Evolutionary conservation across 2,797 vertebrate genomes (phyloP).

Genomic region (Epinephelus awoara): DNA sequence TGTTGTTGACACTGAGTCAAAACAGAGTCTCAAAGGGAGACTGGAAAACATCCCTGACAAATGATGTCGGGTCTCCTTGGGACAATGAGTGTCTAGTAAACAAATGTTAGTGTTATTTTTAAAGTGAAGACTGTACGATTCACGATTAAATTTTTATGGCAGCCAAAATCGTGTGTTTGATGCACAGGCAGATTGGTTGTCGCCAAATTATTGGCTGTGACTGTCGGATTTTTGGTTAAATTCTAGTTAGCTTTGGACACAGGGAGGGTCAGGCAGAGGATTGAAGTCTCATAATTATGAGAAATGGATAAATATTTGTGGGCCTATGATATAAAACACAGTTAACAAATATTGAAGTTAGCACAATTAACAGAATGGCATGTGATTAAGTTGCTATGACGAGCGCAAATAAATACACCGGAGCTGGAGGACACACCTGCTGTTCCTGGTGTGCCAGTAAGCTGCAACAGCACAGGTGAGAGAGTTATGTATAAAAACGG

Average conservation of each 20-base stretch:
- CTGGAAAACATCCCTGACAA: constrained; percentile 10
- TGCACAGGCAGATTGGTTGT: not conserved
- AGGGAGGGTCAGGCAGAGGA: too few species aligned
- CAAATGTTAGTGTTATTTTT: not conserved
- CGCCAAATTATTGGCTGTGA: not conserved
- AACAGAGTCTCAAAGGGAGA: constrained; percentile 11
- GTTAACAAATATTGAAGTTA: too few species aligned
- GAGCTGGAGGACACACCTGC: too few species aligned
- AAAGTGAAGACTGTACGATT: not conserved
- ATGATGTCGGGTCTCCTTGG: not conserved
- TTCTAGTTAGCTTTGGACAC: not conserved
- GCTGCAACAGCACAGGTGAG: too few species aligned
- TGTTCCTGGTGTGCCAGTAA: too few species aligned
- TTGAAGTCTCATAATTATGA: too few species aligned
- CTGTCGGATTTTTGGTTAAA: not conserved
- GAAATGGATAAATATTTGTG: too few species aligned
- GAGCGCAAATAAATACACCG: too few species aligned
- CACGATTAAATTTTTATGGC: not conserved
- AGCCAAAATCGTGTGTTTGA: not conserved
- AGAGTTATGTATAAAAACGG: too few species aligned
- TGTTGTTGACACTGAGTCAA: constrained; percentile 13
- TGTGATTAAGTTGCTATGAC: too few species aligned
- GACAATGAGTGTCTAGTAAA: not conserved
- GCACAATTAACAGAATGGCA: too few species aligned
- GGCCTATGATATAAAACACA: too few species aligned